Evolutionary conservation across 2,888 invertebrate genomes (phyloP), one percentile per base, ranked within the genome.

Genomic region (Metopia argyrocephala): DNA sequence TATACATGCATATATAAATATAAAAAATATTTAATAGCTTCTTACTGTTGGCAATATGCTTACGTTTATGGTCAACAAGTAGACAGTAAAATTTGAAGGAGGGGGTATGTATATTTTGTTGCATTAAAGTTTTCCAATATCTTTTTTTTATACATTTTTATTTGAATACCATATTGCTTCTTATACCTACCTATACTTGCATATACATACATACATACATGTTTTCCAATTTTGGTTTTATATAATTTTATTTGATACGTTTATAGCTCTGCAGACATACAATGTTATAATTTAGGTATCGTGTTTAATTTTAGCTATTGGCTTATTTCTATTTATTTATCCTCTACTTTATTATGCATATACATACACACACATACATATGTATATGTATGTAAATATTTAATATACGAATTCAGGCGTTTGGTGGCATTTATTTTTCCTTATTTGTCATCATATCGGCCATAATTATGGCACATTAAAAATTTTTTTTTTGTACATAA

Each of bases 21-120:
- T 38, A 38, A 38, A 9, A 15, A 12, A 18, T 2, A 31, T 65
- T 48, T 64, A 64, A 64, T n/a, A 20, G 59, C 38, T 75, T 66
- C 3, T n/a, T 56, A 28, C 50, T 62, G 12, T 50, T 3, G 2
- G 23, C 25, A n/a, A n/a, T 15, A 56, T 48, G 28, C 20, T 27
- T 48, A 71, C 74, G 62, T 73, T 62, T 78, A 74, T 68, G 74
- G 75, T 65, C 71, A 68, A 71, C 57, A 74, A 12, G 9, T 62
- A 7, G 38, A 38, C 21, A 61, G 64, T 20, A 48, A 48, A 27
- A 12, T 9, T 38, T 59, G 9, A 31, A 23, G 4, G 46, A n/a
- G n/a, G n/a, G n/a, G n/a, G n/a, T n/a, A n/a, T n/a, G n/a, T n/a
- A n/a, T n/a, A n/a, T n/a, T n/a, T n/a, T n/a, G n/a, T n/a, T n/a